Conservation (phyloP, 2,888 invertebrate genomes). For the Leucozona laternaria region DNA sequence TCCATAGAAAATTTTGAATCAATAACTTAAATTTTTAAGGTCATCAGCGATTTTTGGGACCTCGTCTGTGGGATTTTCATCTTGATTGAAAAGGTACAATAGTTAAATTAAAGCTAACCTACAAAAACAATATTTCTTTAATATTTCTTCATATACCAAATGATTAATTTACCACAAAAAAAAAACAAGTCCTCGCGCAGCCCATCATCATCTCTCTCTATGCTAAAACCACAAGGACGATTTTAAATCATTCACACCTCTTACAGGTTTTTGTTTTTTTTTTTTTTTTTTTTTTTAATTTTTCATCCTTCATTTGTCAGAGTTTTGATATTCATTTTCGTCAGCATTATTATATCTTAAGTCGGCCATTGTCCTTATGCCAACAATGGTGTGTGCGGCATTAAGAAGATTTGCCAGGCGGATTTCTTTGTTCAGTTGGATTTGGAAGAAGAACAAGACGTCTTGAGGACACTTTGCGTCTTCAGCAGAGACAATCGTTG, state of each 20-base stretch:
- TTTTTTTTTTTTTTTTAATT: conserved; percentile 4
- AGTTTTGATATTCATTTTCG: conserved; percentile 12
- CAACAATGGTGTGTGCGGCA: conserved; percentile 45
- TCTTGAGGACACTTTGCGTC: conserved; percentile 53
- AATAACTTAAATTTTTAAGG: no score
- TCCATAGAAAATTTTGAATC: no score
- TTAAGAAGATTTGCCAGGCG: conserved; percentile 50
- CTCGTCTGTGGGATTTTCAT: no score
- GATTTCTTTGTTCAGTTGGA: conserved; percentile 18
- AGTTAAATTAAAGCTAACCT: no score
- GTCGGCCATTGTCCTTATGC: conserved; percentile 49
- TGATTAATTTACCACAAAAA: background rate
- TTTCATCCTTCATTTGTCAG: conserved; percentile 28
- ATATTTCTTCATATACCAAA: no score
- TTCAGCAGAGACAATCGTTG: conserved; percentile 40
- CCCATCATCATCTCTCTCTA: background rate
- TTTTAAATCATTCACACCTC: conserved; percentile 46
- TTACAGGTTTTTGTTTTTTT: conserved; percentile 8
- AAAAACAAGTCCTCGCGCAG: background rate
- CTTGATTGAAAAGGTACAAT: no score
- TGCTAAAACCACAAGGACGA: background rate
- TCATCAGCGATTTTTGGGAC: no score
- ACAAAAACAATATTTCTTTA: no score
- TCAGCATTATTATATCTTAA: conserved; percentile 24
- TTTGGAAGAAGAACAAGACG: conserved; percentile 22